phyloP scores from a whole-genome alignment of 1,140 invertebrate species.

The Laupala kohalensis region DNA sequence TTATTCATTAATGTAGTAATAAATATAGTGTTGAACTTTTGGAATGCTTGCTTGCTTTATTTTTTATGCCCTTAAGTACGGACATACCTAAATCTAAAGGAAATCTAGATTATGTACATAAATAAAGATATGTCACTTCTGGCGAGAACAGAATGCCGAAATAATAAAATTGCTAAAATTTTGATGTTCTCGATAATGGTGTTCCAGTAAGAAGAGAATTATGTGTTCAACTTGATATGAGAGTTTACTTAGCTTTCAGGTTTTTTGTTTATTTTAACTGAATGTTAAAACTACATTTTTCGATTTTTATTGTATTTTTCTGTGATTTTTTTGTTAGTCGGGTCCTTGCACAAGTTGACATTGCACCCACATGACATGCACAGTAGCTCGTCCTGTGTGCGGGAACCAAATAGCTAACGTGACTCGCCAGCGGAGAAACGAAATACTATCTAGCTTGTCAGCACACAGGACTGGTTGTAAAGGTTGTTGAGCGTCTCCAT shows the following conservation, averaged over 20 bases:
- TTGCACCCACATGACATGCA: no score
- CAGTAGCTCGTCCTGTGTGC: no score
- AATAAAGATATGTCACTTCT: slow-evolving; percentile 4
- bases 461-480: not conserved
- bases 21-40: not conserved
- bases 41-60: not conserved
- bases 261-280: not conserved
- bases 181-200: not conserved
- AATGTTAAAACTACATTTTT: not conserved
- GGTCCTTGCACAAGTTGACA: not conserved
- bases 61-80: not conserved
- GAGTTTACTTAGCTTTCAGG: not conserved
- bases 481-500: not conserved
- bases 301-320: not conserved
- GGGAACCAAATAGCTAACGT: no score
- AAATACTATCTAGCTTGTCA: no score
- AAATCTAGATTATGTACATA: slow-evolving; percentile 1
- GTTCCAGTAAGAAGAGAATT: not conserved
- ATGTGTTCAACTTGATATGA: not conserved
- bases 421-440: no score
- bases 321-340: not conserved
- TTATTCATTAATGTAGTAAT: not conserved
- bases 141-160: not conserved
- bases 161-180: not conserved
- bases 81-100: not conserved